A percentile compares a stretch with the other conserved stretches of the same genome.
These are phyloP conservation scores for Nudaria mundana DNA, from an alignment of 2,888 invertebrate species.

Conservation along the genomic window DNA sequence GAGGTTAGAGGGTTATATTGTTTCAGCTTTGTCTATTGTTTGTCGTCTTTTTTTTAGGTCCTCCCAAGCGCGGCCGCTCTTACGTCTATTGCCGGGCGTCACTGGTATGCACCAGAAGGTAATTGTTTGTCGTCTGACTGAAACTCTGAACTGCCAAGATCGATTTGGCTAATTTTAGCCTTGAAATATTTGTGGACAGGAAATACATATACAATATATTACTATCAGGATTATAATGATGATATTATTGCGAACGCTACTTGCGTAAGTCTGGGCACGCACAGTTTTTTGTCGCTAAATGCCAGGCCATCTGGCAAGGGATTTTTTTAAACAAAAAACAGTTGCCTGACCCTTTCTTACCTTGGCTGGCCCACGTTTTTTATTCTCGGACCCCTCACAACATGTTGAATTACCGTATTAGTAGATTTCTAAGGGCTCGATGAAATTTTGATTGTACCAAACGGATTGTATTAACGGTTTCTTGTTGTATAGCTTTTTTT, in stretches of 20 bases:
- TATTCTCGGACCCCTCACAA: slow-evolving; percentile 68
- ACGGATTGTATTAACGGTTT: slow-evolving; percentile 76
- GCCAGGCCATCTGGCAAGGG: slow-evolving; percentile 76
- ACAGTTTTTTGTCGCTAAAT: slow-evolving; percentile 77
- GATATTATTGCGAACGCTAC: slow-evolving; percentile 45
- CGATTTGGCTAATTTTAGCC: no score
- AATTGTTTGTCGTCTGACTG: no score
- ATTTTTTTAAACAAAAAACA: slow-evolving; percentile 67
- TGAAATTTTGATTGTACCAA: slow-evolving; percentile 78
- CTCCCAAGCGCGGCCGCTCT: no score
- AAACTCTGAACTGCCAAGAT: no score
- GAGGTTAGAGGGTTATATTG: no score
- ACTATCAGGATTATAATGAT: no score
- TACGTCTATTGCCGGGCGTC: no score
- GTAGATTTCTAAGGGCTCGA: slow-evolving; percentile 73
- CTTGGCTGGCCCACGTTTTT: slow-evolving; percentile 73
- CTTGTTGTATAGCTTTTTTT: slow-evolving; percentile 54
- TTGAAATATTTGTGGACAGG: no score
- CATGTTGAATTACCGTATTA: slow-evolving; percentile 80
- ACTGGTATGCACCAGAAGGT: no score
- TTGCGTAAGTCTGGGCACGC: slow-evolving; percentile 68
- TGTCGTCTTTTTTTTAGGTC: no score
- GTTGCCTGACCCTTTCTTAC: slow-evolving; percentile 79
- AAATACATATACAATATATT: no score
- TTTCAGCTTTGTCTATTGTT: no score